Conservation (phyloP, 2,888 invertebrate species). For the Erebia palarica region DNA sequence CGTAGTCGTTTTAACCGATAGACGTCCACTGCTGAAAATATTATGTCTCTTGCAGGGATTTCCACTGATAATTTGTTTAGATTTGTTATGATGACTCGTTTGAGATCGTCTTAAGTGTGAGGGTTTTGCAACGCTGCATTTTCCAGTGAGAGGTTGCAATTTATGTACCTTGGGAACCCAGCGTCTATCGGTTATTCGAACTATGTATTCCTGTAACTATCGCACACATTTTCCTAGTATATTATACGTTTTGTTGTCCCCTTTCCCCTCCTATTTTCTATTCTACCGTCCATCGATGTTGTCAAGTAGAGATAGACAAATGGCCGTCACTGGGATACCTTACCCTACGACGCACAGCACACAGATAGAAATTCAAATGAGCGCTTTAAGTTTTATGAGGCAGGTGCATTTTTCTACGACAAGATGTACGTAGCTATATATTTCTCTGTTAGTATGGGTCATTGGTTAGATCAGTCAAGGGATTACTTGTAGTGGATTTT, state of each 20-base stretch:
- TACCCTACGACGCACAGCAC: neutral
- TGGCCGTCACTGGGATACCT: constrained; percentile 8
- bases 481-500: no score
- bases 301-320: constrained; percentile 48
- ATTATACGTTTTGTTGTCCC: constrained; percentile 19
- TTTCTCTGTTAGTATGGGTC: no score
- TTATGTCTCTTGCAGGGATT: neutral
- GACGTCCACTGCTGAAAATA: neutral
- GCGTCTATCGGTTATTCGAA: neutral
- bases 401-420: neutral
- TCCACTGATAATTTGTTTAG: neutral
- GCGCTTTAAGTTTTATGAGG: no score
- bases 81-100: neutral
- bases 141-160: neutral
- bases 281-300: constrained; percentile 79
- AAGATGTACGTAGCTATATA: neutral
- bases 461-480: no score
- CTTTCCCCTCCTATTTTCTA: constrained; percentile 58
- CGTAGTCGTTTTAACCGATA: neutral
- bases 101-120: neutral
- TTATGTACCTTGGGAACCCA: neutral
- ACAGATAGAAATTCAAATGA: neutral
- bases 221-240: constrained; percentile 20
- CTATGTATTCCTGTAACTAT: constrained; percentile 3
- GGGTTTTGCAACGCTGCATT: neutral